phyloP scores from a whole-genome alignment of 2,797 vertebrate genomes.

The Rhinoraja longicauda region DNA sequence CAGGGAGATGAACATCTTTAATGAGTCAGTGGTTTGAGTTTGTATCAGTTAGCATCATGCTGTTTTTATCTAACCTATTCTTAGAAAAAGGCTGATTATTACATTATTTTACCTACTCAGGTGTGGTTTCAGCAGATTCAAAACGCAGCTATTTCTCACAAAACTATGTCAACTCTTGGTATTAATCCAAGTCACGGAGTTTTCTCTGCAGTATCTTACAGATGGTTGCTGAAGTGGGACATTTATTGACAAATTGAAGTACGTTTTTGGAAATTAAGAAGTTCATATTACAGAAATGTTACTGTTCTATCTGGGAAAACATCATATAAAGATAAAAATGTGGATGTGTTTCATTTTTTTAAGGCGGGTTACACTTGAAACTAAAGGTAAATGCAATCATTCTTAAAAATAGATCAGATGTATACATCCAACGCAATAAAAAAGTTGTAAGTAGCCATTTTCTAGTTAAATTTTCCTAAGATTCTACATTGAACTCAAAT shows the following conservation, averaged over 20 bases:
- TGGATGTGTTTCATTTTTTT: background rate
- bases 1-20: background rate
- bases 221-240: background rate
- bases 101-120: background rate
- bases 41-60: background rate
- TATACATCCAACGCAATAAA: background rate
- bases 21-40: background rate
- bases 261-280: background rate
- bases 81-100: background rate
- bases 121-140: background rate
- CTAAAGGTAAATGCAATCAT: background rate
- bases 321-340: background rate
- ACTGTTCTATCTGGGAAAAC: background rate
- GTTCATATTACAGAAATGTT: background rate
- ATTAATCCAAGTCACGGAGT: background rate
- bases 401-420: slow-evolving; percentile 8
- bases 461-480: background rate
- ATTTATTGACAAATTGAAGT: background rate
- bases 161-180: background rate
- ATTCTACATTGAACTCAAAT: background rate
- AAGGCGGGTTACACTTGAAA: background rate
- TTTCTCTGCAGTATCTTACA: background rate
- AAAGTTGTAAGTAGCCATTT: background rate
- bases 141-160: background rate
- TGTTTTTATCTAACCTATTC: background rate